Conservation (phyloP, 2,113 vertebrate genomes). For the Machaerirhynchus nigripectus region DNA sequence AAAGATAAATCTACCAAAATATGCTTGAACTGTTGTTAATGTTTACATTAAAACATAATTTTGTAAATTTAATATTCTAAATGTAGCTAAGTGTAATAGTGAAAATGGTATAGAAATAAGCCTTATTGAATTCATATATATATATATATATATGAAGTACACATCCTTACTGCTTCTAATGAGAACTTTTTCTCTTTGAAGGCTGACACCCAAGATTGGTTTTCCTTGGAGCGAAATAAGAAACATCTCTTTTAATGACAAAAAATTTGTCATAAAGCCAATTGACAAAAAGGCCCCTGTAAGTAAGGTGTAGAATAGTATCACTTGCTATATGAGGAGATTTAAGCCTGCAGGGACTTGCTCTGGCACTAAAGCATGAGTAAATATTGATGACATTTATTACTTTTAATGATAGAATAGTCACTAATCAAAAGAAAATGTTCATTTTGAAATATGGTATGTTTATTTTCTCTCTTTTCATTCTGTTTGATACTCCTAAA, state of each 20-base stretch:
- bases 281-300: constrained; percentile 99
- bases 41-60: not conserved
- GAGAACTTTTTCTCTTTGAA: constrained; percentile 60
- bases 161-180: constrained; percentile 8
- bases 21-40: not conserved
- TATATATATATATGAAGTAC: not conserved
- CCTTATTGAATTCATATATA: not conserved
- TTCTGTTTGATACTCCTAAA: not conserved
- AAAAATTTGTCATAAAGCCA: constrained; percentile 98
- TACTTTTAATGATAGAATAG: not conserved
- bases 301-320: constrained; percentile 64
- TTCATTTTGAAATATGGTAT: not conserved
- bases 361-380: not conserved
- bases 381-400: not conserved
- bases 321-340: not conserved
- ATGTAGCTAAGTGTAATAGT: not conserved
- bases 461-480: not conserved
- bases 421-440: not conserved
- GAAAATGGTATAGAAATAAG: not conserved
- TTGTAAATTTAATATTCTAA: not conserved
- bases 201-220: constrained; percentile 96
- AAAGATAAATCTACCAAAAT: not conserved
- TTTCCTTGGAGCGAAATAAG: constrained; percentile 99
- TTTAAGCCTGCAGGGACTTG: not conserved
- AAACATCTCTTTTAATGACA: constrained; percentile 98